Base-by-base conservation (phyloP, 2,113 vertebrate species). In the Phaetusa simplex region DNA sequence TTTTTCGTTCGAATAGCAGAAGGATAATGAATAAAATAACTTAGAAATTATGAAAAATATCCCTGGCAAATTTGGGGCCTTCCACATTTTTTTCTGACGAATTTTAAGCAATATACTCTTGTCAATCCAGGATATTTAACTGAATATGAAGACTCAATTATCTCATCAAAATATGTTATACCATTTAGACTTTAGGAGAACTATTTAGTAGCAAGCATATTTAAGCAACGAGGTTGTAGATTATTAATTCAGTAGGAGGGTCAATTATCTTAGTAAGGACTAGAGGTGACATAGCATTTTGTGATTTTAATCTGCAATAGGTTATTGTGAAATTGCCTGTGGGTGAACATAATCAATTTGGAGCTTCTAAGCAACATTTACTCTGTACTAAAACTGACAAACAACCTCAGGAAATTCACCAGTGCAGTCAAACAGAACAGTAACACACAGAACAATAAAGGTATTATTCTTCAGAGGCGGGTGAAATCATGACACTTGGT, bases 241-340 rank as follows among this genome's bases (percentile, higher is more conserved):
- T 85, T 95, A 92, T 94, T 89, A 97, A 96, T 97, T 97, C 43
- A 94, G 56, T 66, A 94, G 72, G 71, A 50, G 83, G 64, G 52
- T 93, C 90, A 96, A 96, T 73, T 93, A 91, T 72, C 93, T 95
- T 91, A 94, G 90, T 94, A 96, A 52, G 61, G 49, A 93, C 59
- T 43, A 49, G 43, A 95, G 67, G 69, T 89, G 71, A 94, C 91
- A 96, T 47, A 92, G 56, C 9, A 84, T 90, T 97, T 96, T 93
- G 36, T 91, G 84, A 96, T 96, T 88, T 92, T 95, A 94, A 95
- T 96, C 64, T 93, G 90, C 79, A 94, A 80, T 50, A 82, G 52
- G 80, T 96, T 96, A 94, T 93, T 95, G 18, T 83, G 27, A 91
- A 86, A 94, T 93, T 70, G 91, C 93, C 78, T 82, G 52, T 62